phyloP scores from a whole-genome alignment of 2,113 vertebrate genomes.

The Podilymbus podiceps region DNA sequence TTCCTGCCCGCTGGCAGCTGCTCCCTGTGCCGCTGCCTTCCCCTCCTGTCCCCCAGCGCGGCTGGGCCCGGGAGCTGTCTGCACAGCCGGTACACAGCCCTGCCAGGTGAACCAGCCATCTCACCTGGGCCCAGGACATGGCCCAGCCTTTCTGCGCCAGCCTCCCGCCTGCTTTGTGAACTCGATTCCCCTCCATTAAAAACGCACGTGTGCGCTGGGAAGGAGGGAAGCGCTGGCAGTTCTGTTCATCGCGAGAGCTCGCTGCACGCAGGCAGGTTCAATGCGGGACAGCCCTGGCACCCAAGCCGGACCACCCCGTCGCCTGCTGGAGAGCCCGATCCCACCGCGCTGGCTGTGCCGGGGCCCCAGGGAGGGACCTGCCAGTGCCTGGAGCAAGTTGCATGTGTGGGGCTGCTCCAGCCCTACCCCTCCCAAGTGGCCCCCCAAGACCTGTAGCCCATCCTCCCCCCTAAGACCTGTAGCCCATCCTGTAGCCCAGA shows the following conservation, averaged over 20 bases:
- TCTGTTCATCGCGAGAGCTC: rapidly evolving
- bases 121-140: rapidly evolving
- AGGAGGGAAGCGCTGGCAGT: rapidly evolving
- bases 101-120: not conserved
- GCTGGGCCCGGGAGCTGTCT: rapidly evolving
- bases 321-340: not conserved
- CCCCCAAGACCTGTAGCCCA: no score
- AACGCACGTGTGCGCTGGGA: rapidly evolving
- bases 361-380: not conserved
- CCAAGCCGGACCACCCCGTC: not conserved
- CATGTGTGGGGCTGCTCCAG: not conserved
- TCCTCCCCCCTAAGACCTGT: no score
- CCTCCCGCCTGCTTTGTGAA: no score
- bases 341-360: rapidly evolving
- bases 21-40: not conserved
- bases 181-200: not conserved
- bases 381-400: rapidly evolving
- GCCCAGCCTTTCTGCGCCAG: rapidly evolving
- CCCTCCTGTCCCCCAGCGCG: not conserved
- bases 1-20: not conserved
- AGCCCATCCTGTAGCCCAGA: rapidly evolving
- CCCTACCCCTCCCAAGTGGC: no score
- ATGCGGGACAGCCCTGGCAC: rapidly evolving
- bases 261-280: rapidly evolving
- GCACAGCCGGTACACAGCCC: rapidly evolving